Evolutionary conservation across 2,797 vertebrate genomes (phyloP), one percentile per base, ranked within the genome.

Genomic region (Helarctos malayanus): DNA sequence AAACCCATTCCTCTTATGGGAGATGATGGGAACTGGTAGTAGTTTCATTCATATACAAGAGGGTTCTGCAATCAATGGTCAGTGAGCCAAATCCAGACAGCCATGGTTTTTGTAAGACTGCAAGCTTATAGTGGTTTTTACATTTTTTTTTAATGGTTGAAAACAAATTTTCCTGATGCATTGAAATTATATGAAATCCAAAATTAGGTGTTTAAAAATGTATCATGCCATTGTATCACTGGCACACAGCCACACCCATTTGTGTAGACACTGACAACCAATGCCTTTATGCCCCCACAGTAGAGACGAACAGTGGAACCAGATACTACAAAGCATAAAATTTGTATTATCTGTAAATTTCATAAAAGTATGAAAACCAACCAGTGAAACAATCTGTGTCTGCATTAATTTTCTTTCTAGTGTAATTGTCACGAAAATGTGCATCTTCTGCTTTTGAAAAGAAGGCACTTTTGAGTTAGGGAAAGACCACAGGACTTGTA

Each of bases 281-380:
- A 4, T 54, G 13, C 16, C 19, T 29, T 32, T 5, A 25, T 0
- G 2, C 0, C 1, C 12, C 13, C 56, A 5, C 16, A n/a, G 38
- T 13, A 81, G 16, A 57, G 1, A 6, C 32, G 7, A 79, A 29
- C 3, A 54, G 2, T 65, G 18, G 23, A 14, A 3, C 18, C 9
- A 23, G 2, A 90, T 15, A 57, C 9, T 2, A 21, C 9, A 3
- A 29, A 12, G 6, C 35, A 25, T 41, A 47, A 27, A 56, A 90
- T 12, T 27, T 41, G 3, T 9, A 73, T 49, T 75, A 75, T 56
- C 32, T 71, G 16, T 54, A 35, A 73, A 85, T 49, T 89, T 73
- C 35, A 5, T 27, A 25, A 45, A 79, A 78, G 16, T n/a, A 29
- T 13, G 5, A 6, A 95, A 81, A 76, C 0, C 8, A 65, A 15